These are phyloP conservation scores for Promerops cafer DNA, from an alignment of 2,113 vertebrate genomes.

Conservation along the genomic window DNA sequence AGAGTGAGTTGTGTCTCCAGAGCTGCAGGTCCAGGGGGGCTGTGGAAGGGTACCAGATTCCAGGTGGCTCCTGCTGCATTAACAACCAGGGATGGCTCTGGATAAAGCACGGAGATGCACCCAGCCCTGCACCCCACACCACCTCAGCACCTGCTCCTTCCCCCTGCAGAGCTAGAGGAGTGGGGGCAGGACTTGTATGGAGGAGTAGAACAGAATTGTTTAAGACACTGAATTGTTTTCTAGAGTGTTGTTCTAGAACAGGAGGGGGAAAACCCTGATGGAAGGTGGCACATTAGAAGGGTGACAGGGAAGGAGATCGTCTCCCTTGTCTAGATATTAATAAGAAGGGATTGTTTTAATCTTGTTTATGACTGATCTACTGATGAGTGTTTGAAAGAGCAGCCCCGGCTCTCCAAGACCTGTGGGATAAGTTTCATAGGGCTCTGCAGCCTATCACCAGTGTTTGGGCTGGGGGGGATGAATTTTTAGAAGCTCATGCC, in stretches of 20 bases:
- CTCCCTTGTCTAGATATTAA: background rate
- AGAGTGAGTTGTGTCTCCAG: background rate
- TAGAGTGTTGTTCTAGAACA: background rate
- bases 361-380: background rate
- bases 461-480: background rate
- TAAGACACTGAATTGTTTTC: background rate
- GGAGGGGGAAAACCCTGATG: background rate
- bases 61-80: background rate
- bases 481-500: background rate
- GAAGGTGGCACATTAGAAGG: background rate
- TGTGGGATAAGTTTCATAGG: background rate
- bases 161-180: background rate
- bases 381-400: background rate
- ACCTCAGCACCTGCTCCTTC: background rate
- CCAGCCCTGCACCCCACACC: background rate
- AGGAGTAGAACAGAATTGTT: background rate
- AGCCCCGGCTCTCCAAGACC: background rate
- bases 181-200: background rate
- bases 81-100: accelerated
- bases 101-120: accelerated
- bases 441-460: background rate
- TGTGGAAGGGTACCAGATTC: background rate
- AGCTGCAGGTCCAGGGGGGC: background rate
- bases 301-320: background rate
- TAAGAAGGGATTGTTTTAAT: background rate